phyloP scores from a whole-genome alignment of 2,888 invertebrate genomes.

The Dynastes grantii region DNA sequence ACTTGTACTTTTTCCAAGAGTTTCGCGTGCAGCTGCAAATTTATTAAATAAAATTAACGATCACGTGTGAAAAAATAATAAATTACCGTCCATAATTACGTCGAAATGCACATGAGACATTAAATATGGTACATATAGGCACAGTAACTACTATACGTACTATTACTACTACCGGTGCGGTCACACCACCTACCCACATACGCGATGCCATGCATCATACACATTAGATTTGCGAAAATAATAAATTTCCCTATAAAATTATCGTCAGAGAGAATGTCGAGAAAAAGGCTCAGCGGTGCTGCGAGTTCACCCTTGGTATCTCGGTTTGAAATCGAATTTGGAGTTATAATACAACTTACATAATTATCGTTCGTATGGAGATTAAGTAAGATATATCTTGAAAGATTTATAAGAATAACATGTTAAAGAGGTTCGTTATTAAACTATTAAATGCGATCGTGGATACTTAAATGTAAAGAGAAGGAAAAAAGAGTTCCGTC shows the following conservation, averaged over 20 bases:
- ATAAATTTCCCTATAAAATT: constrained; percentile 36
- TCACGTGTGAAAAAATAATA: constrained; percentile 53
- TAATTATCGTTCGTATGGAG: neutral
- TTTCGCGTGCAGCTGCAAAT: constrained; percentile 49
- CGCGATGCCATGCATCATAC: constrained; percentile 27
- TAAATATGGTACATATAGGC: constrained; percentile 32
- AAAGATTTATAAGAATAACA: constrained; percentile 12
- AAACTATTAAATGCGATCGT: neutral
- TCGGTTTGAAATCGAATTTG: constrained; percentile 19
- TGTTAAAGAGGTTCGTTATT: constrained; percentile 2
- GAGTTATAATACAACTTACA: neutral
- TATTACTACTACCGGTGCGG: neutral
- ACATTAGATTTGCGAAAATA: constrained; percentile 25
- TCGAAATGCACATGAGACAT: constrained; percentile 50
- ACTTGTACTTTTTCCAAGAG: neutral
- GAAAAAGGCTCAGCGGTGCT: neutral
- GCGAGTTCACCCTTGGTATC: neutral
- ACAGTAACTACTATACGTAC: neutral
- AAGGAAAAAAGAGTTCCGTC: too few species aligned
- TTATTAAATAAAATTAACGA: constrained; percentile 51
- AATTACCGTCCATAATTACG: constrained; percentile 50
- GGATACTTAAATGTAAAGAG: neutral
- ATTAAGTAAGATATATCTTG: neutral
- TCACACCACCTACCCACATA: neutral
- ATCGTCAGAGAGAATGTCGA: constrained; percentile 1